A percentile compares a stretch with the other conserved stretches of the same genome.
phyloP scores from a whole-genome alignment of 1,140 invertebrate species.

The Megathymus violae region DNA sequence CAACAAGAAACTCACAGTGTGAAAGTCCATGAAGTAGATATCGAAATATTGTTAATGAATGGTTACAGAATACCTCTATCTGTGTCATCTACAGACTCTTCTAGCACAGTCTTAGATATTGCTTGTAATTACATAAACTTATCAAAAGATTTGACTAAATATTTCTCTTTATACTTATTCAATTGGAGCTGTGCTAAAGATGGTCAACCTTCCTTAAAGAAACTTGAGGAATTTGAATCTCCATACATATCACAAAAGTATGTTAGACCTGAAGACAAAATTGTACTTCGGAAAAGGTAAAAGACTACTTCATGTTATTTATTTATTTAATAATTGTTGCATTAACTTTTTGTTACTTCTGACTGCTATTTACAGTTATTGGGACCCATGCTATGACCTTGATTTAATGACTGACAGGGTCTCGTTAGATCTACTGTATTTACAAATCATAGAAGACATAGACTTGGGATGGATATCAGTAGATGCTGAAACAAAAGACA shows the following conservation, averaged over 20 bases:
- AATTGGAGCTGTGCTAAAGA: constrained; percentile 89
- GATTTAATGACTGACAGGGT: constrained; percentile 92
- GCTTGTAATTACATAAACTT: constrained; percentile 91
- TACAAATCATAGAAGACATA: constrained; percentile 94
- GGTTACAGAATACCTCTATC: constrained; percentile 93
- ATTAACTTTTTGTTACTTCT: constrained; percentile 17
- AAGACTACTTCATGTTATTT: constrained; percentile 22
- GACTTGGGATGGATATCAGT: constrained; percentile 93
- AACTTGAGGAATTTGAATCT: constrained; percentile 97
- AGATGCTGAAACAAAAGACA: constrained; percentile 87
- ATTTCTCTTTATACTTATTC: constrained; percentile 95
- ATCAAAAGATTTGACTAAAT: constrained; percentile 90
- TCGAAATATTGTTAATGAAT: constrained; percentile 94
- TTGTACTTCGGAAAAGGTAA: constrained; percentile 91
- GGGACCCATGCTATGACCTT: constrained; percentile 93
- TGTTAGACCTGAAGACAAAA: constrained; percentile 86
- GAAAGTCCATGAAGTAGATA: constrained; percentile 87
- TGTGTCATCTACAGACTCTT: constrained; percentile 92
- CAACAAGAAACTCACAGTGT: constrained; percentile 94
- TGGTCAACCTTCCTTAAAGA: constrained; percentile 90
- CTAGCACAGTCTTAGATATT: constrained; percentile 92
- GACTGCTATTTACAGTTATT: constrained; percentile 88
- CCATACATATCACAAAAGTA: constrained; percentile 94
- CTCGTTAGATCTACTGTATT: constrained; percentile 93
- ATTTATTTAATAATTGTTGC: constrained; percentile 8